phyloP scores from a whole-genome alignment of 1,140 invertebrate species.

The Caenorhabditis brenneri region DNA sequence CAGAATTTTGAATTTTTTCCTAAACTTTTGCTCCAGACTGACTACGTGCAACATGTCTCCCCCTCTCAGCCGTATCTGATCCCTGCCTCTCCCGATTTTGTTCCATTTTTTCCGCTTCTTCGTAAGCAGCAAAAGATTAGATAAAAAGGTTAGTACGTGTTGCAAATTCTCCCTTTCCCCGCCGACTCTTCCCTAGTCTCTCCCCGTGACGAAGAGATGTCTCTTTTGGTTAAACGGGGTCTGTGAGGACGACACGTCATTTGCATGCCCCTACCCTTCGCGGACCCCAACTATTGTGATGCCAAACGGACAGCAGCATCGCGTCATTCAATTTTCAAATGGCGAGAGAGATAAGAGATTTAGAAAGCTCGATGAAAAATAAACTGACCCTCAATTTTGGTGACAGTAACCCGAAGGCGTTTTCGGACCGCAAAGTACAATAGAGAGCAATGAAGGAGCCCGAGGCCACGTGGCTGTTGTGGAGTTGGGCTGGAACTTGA shows the following conservation, averaged over 20 bases:
- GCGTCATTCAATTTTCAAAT: slow-evolving; percentile 4
- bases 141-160: too few species aligned
- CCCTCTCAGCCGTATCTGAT: too few species aligned
- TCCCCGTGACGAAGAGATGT: too few species aligned
- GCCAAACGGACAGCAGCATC: neutral
- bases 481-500: slow-evolving; percentile 49
- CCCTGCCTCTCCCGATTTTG: too few species aligned
- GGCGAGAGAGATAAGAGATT: neutral
- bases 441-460: slow-evolving; percentile 67
- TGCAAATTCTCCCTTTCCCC: too few species aligned
- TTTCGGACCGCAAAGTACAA: slow-evolving; percentile 71
- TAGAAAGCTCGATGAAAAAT: too few species aligned
- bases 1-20: too few species aligned
- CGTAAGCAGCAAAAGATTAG: too few species aligned
- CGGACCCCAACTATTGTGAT: neutral
- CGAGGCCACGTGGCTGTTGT: slow-evolving; percentile 65
- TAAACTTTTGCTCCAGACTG: too few species aligned
- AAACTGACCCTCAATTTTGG: slow-evolving; percentile 70
- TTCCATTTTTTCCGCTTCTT: too few species aligned
- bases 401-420: slow-evolving; percentile 63
- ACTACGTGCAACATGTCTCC: too few species aligned
- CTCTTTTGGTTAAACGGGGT: neutral
- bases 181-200: too few species aligned
- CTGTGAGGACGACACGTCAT: slow-evolving; percentile 1
- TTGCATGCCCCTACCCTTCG: neutral